These are phyloP conservation scores for Mya arenaria DNA, from an alignment of 1,140 invertebrate genomes.

Conservation along the genomic window DNA sequence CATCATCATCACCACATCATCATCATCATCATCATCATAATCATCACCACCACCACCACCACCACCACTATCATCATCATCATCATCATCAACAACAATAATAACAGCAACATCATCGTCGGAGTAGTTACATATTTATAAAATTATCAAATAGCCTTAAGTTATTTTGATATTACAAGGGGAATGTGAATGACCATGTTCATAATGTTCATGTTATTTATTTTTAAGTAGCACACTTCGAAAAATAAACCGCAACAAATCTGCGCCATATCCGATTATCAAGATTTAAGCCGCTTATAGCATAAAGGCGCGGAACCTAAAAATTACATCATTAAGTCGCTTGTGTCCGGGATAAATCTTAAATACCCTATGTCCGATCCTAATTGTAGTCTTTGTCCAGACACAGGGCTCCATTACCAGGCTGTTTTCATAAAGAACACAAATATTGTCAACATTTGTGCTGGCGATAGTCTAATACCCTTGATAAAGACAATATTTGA, in stretches of 20 bases:
- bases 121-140: neutral
- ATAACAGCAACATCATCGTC: neutral
- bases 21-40: neutral
- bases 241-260: neutral
- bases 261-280: neutral
- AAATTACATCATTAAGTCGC: constrained; percentile 39
- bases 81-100: neutral
- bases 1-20: neutral
- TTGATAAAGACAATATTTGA: too few relatives aligned
- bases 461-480: too few relatives aligned
- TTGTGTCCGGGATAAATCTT: constrained; percentile 16
- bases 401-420: neutral
- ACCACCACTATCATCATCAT: neutral
- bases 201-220: neutral
- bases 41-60: neutral
- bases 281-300: constrained; percentile 33
- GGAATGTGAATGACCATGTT: neutral
- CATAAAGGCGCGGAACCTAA: constrained; percentile 5
- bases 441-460: too few relatives aligned
- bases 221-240: neutral
- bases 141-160: too few relatives aligned
- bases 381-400: neutral
- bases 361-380: neutral
- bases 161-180: neutral
- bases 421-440: too few relatives aligned